Evolutionary conservation across 2,113 vertebrate genomes (phyloP).

Genomic region (Macaca fascicularis): DNA sequence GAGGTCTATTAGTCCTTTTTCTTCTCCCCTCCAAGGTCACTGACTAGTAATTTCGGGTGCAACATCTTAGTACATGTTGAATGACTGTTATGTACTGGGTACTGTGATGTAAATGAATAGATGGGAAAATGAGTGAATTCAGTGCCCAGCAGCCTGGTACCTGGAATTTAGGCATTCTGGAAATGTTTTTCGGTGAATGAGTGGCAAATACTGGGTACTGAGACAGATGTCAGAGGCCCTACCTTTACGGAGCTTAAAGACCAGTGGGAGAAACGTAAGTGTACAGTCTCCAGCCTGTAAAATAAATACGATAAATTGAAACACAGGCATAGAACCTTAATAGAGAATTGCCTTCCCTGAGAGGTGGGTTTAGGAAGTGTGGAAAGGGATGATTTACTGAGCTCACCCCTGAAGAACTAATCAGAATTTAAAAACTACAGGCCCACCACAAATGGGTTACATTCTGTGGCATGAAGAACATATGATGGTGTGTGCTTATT

Average conservation of each 20-base stretch:
- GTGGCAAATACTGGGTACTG: not conserved
- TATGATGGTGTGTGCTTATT: not conserved
- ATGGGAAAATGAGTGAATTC: not conserved
- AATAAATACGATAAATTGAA: not conserved
- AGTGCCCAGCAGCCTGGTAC: not conserved
- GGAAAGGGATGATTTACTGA: not conserved
- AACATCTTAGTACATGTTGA: not conserved
- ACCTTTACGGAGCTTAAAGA: not conserved
- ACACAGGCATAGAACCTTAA: not conserved
- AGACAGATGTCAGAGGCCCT: not conserved
- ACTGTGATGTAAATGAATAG: not conserved
- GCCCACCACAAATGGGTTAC: not conserved
- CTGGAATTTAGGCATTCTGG: not conserved
- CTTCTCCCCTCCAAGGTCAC: not conserved
- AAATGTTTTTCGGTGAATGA: slow-evolving; percentile 47
- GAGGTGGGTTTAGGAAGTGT: not conserved
- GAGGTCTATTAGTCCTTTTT: not conserved
- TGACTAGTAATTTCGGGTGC: not conserved
- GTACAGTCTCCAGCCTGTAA: not conserved
- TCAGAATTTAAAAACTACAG: not conserved
- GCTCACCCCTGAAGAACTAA: not conserved
- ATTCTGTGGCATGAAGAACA: not conserved
- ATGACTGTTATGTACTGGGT: not conserved
- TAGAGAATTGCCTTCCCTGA: not conserved
- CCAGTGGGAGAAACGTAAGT: not conserved